These are phyloP conservation scores for Parapsyche elsis DNA, from an alignment of 1,140 invertebrate genomes.

Conservation along the genomic window DNA sequence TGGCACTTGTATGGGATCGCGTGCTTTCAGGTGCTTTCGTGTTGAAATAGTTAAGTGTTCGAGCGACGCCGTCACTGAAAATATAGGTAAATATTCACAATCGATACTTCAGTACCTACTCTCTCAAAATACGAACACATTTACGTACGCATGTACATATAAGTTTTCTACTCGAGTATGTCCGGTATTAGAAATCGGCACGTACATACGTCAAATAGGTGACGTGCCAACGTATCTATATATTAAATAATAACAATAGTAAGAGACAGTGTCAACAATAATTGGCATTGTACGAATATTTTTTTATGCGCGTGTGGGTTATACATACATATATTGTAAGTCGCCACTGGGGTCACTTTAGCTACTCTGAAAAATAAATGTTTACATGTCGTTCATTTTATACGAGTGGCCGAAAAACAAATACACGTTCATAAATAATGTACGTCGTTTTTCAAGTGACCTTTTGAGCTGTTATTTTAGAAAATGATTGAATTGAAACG, in stretches of 20 bases:
- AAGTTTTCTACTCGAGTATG: too few relatives aligned
- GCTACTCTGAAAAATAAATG: not conserved
- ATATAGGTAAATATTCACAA: conserved; percentile 37
- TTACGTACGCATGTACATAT: too few relatives aligned
- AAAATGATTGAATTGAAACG: not conserved
- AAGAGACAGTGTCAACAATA: too few relatives aligned
- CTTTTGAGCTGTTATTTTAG: not conserved
- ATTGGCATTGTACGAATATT: too few relatives aligned
- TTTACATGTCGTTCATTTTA: not conserved
- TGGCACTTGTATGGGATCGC: conserved; percentile 30
- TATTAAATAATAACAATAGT: too few relatives aligned
- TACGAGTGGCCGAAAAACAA: not conserved
- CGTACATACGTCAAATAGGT: too few relatives aligned
- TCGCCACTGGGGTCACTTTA: not conserved
- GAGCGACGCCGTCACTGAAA: conserved; percentile 27
- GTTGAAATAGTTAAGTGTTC: conserved; percentile 33
- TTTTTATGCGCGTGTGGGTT: too few relatives aligned
- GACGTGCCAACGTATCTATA: too few relatives aligned
- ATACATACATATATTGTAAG: too few relatives aligned
- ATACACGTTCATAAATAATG: conserved; percentile 11
- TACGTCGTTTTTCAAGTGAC: not conserved
- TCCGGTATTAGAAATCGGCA: too few relatives aligned
- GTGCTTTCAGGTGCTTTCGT: conserved; percentile 23
- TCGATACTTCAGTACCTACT: conserved; percentile 11
- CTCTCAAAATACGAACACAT: too few relatives aligned